Base-by-base conservation (phyloP, 2,888 invertebrate genomes). In the Lasius fuliginosus region DNA sequence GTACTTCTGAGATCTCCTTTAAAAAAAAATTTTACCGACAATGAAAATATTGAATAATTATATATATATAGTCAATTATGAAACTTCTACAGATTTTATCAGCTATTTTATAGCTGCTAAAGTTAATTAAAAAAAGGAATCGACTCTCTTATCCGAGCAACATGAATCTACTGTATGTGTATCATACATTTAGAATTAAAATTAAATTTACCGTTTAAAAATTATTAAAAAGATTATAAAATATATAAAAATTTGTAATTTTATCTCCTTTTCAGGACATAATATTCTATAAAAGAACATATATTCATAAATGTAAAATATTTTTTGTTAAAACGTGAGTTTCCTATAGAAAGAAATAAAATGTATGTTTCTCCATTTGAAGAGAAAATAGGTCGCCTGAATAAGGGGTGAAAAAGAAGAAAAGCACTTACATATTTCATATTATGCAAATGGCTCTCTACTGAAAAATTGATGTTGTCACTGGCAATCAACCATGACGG, bases 391-490 rank as follows among this genome's bases (percentile, higher is more conserved):
- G 27, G 27, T 73, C 40, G 9, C 18, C 27, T 27, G 27, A 36
- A 71, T 71, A 71, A 73, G 27, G 11, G 23, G 36, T 36, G 36
- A 27, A 58, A 58, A 73, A 65, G 64, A 65, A 40, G 36, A n/a
- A 62, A 60, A 62, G n/a, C 23, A 27, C 18, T 46, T 68, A 42
- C 58, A 62, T 60, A 42, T 60, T 62, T 74, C 15, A 62, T 46
- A 74, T 62, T 74, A 30, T 62, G 30, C 30, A 56, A 15, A 36
- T 23, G 69, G 11, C 9, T 53, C n/a, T 53, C 30, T 30, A 36
- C 11, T 74, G 46, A 62, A 30, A 74, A 62, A 15, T 74, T 62
- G 60, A 42, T 42, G 6, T 60, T 30, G 33, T 8, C n/a, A 30
- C 15, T 71, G 15, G 11, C 30, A 6, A 30, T 18, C 15, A n/a